Evolutionary conservation across 2,888 invertebrate species (phyloP).

Genomic region (Lepidochrysops patricia): DNA sequence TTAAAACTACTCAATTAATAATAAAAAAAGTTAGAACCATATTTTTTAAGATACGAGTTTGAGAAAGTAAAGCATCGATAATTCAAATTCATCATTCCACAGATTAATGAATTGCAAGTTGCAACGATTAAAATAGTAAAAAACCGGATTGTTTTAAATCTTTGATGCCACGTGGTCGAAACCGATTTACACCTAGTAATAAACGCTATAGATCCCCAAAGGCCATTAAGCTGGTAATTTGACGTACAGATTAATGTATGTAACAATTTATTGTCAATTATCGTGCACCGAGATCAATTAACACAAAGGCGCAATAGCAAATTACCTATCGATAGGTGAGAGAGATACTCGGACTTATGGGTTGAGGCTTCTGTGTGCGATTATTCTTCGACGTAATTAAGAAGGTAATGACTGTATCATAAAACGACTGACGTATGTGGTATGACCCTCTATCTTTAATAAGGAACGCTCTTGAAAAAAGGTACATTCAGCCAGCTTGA

Average conservation of each 20-base stretch:
- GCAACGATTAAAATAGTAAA: no score
- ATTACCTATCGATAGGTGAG: constrained; percentile 51
- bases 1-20: no score
- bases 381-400: not conserved
- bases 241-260: constrained; percentile 63
- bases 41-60: no score
- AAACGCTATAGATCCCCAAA: constrained; percentile 32
- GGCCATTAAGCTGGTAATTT: constrained; percentile 51
- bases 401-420: not conserved
- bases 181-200: not conserved
- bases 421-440: not conserved
- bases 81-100: no score
- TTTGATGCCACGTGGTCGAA: not conserved
- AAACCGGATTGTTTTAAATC: no score
- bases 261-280: constrained; percentile 72
- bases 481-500: no score
- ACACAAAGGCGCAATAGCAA: constrained; percentile 65
- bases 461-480: no score
- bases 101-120: no score
- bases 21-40: no score
- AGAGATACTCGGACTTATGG: constrained; percentile 24
- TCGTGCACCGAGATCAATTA: constrained; percentile 66
- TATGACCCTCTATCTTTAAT: not conserved
- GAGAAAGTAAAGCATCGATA: no score
- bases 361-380: not conserved